Base-by-base conservation (phyloP, 2,888 invertebrate genomes). In the Agonum fuliginosum region DNA sequence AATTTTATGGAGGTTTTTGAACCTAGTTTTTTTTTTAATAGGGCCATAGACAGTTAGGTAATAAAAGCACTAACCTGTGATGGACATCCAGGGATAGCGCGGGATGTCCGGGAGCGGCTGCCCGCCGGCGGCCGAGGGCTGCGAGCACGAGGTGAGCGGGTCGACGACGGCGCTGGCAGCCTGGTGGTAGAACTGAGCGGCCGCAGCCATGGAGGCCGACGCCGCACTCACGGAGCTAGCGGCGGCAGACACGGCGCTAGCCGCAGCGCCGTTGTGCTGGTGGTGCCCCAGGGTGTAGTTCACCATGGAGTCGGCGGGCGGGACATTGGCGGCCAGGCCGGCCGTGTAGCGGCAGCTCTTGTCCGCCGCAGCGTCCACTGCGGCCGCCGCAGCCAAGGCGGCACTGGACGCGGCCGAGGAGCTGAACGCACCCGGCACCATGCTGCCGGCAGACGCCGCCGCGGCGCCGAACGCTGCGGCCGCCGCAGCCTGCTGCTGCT, bases 41-140 rank as follows among this genome's bases (percentile, higher is more conserved):
- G 37, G 37, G 37, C 12, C 2, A n/a, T 2, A 5, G 19, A 48
- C 48, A 48, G 19, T 48, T 48, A 19, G 48, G 48, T 48, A 48
- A 17, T 4, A 34, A 34, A n/a, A 34, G 34, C 4, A 89, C 91
- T 93, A 91, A 96, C 97, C 97, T 91, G 97, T 96, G 88, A 97
- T 95, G 85, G 96, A 95, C 96, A 97, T 97, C 97, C 97, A 97
- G 65, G 97, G 97, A 87, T 97, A 97, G 85, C 97, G 92, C 76
- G 97, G 96, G 86, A 97, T 94, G 88, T 97, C 97, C 67, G 95
- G 95, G 86, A 97, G 93, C 78, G 95, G 95, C 87, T 95, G 95
- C 80, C 95, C 95, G 79, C 94, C 92, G 78, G 92, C 89, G 79
- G 90, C 89, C 58, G 90, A 88, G 62, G 90, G 88, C 82, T 93